A percentile compares a stretch with the other conserved stretches of the same genome.
Conservation (phyloP, 2,888 invertebrate genomes). For the Eretmocerus hayati region DNA sequence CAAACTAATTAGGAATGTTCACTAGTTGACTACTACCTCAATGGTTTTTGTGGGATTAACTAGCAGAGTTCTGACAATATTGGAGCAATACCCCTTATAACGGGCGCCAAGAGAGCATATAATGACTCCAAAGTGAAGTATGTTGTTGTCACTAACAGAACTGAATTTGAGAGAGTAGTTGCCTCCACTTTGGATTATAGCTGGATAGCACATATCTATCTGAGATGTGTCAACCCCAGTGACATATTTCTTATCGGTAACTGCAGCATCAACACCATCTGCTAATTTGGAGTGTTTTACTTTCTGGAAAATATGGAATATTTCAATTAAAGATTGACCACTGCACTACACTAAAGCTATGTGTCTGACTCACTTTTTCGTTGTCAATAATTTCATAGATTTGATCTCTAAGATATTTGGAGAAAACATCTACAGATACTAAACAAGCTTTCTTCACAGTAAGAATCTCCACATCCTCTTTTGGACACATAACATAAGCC, state of each 20-base stretch:
- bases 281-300: constrained; percentile 92
- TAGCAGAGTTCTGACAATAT: constrained; percentile 90
- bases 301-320: constrained; percentile 56
- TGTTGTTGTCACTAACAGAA: constrained; percentile 87
- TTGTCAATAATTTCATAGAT: constrained; percentile 98
- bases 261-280: constrained; percentile 88
- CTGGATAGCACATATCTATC: constrained; percentile 96
- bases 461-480: constrained; percentile 87
- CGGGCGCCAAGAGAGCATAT: constrained; percentile 90
- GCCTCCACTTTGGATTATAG: constrained; percentile 99
- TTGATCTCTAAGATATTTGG: constrained; percentile 93
- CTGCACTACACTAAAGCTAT: too few species aligned
- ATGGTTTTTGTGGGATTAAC: constrained; percentile 79
- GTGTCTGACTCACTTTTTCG: constrained; percentile 69
- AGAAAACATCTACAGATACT: constrained; percentile 91
- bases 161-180: constrained; percentile 96
- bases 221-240: constrained; percentile 81
- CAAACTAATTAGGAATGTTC: not conserved
- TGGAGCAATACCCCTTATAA: constrained; percentile 97
- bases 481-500: constrained; percentile 84
- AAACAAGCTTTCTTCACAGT: constrained; percentile 87
- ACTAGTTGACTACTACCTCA: constrained; percentile 44
- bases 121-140: constrained; percentile 91
- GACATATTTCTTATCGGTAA: constrained; percentile 94
- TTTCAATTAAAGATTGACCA: too few species aligned